Evolutionary conservation across 2,888 invertebrate genomes (phyloP), one percentile per base, ranked within the genome.

Genomic region (Anoplius nigerrimus): DNA sequence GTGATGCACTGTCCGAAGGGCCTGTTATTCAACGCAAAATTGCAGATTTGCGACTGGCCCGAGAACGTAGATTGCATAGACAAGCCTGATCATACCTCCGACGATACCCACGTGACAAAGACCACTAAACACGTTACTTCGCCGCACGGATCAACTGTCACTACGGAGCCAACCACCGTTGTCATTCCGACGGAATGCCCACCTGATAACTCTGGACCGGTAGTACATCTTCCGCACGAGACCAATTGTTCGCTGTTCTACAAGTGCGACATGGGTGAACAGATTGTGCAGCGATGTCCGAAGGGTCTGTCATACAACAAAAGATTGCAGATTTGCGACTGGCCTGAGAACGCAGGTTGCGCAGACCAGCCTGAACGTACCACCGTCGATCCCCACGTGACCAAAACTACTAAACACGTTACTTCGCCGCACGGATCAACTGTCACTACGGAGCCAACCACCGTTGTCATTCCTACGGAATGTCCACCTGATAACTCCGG

Each of bases 241-340:
- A 27, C n/a, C 0, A 62, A 78, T 24, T 84, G 84, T 54, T 64
- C 72, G 0, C 13, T 51, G 2, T 84, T 77, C 58, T 82, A 79
- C 54, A 57, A 74, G 46, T 82, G 82, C 22, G 45, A 66, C 4
- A 42, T 48, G 15, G 81, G 78, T 6, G 18, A 62, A 16, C 72
- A 78, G 55, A 45, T 66, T 6, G 2, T 72, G 0, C 51, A 51
- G 20, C 27, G 69, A 34, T 83, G 83, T 64, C 77, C 78, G 56
- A 4, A 42, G 2, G 57, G 57, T 46, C 66, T 80, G 2, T 53
- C 73, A 3, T 84, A 72, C 59, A 78, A 76, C 58, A 52, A 52
- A 0, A 20, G 21, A 6, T 42, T 67, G 11, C 58, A 60, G 27
- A 22, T 72, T 11, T 46, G 48, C n/a, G 48, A 48, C 13, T 48